A percentile compares a stretch with the other conserved stretches of the same genome.
phyloP scores from a whole-genome alignment of 2,113 vertebrate species.

The Platysteira castanea region DNA sequence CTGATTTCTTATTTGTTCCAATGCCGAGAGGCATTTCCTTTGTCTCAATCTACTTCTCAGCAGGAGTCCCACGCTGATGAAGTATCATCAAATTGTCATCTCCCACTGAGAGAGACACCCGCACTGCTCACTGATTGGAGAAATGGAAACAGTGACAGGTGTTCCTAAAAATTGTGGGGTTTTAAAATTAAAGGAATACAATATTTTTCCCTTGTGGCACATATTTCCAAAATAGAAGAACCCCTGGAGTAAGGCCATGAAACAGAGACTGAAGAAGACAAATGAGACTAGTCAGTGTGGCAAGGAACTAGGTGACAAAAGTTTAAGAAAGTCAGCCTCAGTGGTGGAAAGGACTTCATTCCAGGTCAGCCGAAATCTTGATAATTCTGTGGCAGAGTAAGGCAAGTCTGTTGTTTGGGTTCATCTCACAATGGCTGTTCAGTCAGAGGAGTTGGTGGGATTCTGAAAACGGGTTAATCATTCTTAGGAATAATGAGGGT shows the following conservation, averaged over 20 bases:
- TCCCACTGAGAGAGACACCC: conserved; percentile 64
- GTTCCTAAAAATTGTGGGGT: conserved; percentile 54
- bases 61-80: conserved; percentile 72
- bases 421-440: neutral
- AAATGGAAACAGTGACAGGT: conserved; percentile 59
- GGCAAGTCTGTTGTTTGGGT: neutral
- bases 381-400: neutral
- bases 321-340: neutral
- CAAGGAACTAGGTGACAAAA: neutral
- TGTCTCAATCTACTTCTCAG: conserved; percentile 72
- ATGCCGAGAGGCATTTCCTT: conserved; percentile 67
- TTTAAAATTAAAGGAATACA: conserved; percentile 35
- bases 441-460: neutral
- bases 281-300: neutral
- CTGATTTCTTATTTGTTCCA: conserved; percentile 60
- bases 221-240: neutral
- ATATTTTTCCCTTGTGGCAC: neutral
- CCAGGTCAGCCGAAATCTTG: neutral
- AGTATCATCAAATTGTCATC: conserved; percentile 75
- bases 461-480: neutral
- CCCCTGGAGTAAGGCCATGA: neutral
- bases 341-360: neutral
- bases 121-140: conserved; percentile 46
- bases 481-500: neutral
- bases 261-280: neutral